Percentiles rank a stretch among this genome's conserved stretches.
phyloP scores from a whole-genome alignment of 2,888 invertebrate genomes.

The Lypha dubia region DNA sequence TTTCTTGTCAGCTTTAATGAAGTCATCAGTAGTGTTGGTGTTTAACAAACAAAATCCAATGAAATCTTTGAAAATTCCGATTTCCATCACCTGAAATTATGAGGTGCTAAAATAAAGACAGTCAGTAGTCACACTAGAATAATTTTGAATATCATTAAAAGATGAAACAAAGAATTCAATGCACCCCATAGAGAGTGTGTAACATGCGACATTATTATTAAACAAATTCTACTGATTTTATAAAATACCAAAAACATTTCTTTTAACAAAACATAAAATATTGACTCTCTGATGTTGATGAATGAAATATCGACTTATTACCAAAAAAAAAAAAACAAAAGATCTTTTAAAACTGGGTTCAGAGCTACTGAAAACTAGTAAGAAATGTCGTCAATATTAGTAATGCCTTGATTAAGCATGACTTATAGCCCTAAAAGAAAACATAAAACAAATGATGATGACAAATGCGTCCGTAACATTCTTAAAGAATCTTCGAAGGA shows the following conservation, averaged over 20 bases:
- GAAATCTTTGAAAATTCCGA: constrained; percentile 43
- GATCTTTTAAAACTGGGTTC: neutral
- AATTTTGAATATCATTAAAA: constrained; percentile 58
- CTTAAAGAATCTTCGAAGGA: constrained; percentile 46
- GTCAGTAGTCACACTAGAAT: constrained; percentile 49
- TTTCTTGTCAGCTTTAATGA: constrained; percentile 51
- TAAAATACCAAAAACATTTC: neutral
- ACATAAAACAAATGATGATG: constrained; percentile 61
- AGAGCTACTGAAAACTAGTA: constrained; percentile 9
- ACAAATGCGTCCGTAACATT: constrained; percentile 12
- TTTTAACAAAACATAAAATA: neutral
- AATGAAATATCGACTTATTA: constrained; percentile 41
- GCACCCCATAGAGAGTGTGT: constrained; percentile 15
- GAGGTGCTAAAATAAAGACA: neutral
- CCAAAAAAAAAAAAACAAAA: constrained; percentile 22
- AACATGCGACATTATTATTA: constrained; percentile 52
- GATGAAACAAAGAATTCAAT: neutral
- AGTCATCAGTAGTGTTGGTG: constrained; percentile 39
- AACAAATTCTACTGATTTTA: constrained; percentile 26
- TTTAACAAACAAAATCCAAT: constrained; percentile 13
- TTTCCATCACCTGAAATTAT: neutral
- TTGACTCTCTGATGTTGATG: constrained; percentile 22
- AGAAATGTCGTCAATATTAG: constrained; percentile 54
- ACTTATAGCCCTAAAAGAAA: constrained; percentile 69
- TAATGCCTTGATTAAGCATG: constrained; percentile 74